Percentiles rank a stretch among this genome's conserved stretches.
phyloP scores from a whole-genome alignment of 2,888 invertebrate species.

The Osmoderma eremita region DNA sequence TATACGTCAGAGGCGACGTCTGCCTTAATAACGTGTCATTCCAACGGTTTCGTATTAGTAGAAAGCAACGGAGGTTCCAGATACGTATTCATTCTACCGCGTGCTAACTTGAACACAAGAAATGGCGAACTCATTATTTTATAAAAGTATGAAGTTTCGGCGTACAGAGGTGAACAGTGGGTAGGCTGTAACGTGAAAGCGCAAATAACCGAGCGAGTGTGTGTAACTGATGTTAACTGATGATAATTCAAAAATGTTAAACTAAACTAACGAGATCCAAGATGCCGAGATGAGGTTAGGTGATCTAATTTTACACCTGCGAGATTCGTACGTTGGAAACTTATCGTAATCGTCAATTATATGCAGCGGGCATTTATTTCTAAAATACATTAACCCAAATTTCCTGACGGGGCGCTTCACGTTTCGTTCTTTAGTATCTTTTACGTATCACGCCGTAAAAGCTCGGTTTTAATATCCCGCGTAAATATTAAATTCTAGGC shows the following conservation, averaged over 20 bases:
- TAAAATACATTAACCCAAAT: slow-evolving; percentile 32
- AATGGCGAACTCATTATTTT: slow-evolving; percentile 28
- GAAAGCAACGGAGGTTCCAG: slow-evolving; percentile 33
- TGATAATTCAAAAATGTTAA: slow-evolving; percentile 23
- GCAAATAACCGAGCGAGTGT: slow-evolving; percentile 8
- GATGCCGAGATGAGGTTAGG: neutral
- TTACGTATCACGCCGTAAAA: slow-evolving; percentile 20
- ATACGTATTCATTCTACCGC: slow-evolving; percentile 25
- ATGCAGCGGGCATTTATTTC: slow-evolving; percentile 7
- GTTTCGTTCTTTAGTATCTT: slow-evolving; percentile 10
- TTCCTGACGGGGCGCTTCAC: neutral
- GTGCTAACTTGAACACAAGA: slow-evolving; percentile 17
- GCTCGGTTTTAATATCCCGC: slow-evolving; percentile 20
- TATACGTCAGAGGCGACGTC: slow-evolving; percentile 23
- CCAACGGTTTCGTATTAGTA: slow-evolving; percentile 35
- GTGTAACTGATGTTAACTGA: slow-evolving; percentile 23
- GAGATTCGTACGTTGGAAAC: slow-evolving; percentile 6
- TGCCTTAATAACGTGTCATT: slow-evolving; percentile 35
- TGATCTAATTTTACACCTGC: slow-evolving; percentile 16
- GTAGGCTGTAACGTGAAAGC: slow-evolving; percentile 26
- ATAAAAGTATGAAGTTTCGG: slow-evolving; percentile 2
- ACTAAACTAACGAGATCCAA: neutral
- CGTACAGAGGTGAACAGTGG: neutral
- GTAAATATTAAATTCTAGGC: slow-evolving; percentile 19
- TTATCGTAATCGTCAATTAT: slow-evolving; percentile 13